Evolutionary conservation across 2,888 invertebrate genomes (phyloP).

Genomic region (Coelogynopora nodosa): DNA sequence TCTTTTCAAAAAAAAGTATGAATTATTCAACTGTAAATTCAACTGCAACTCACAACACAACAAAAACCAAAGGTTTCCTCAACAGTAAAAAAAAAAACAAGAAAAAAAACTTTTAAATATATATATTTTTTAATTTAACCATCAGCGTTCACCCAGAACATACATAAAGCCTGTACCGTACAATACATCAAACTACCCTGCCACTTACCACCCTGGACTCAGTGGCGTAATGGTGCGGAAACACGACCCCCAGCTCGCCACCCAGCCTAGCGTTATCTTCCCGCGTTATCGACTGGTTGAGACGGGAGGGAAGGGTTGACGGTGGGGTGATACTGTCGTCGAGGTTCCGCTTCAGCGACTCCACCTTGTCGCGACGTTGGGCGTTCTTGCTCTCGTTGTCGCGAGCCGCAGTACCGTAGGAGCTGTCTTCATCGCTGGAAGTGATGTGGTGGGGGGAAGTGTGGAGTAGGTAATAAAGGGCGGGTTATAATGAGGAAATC

Average conservation of each 20-base stretch:
- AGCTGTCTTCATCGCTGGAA: slow-evolving; percentile 38
- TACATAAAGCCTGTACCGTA: no score
- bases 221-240: slow-evolving; percentile 23
- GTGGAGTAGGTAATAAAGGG: no score
- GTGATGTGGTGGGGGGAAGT: not conserved
- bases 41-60: no score
- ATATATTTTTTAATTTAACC: no score
- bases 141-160: no score
- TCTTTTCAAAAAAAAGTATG: no score
- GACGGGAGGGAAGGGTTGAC: not conserved
- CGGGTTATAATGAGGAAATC: no score
- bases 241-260: not conserved
- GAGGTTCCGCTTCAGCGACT: slow-evolving; percentile 32
- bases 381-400: slow-evolving; percentile 40
- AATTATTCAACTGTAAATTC: no score
- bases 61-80: no score
- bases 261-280: not conserved
- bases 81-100: no score
- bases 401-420: not conserved
- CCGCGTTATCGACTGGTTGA: not conserved
- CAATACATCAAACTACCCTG: no score
- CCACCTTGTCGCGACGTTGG: slow-evolving; percentile 35
- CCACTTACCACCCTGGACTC: not conserved
- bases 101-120: no score
- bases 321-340: slow-evolving; percentile 14